Base-by-base conservation (phyloP, 2,888 invertebrate genomes). In the Drosophila demipolita region DNA sequence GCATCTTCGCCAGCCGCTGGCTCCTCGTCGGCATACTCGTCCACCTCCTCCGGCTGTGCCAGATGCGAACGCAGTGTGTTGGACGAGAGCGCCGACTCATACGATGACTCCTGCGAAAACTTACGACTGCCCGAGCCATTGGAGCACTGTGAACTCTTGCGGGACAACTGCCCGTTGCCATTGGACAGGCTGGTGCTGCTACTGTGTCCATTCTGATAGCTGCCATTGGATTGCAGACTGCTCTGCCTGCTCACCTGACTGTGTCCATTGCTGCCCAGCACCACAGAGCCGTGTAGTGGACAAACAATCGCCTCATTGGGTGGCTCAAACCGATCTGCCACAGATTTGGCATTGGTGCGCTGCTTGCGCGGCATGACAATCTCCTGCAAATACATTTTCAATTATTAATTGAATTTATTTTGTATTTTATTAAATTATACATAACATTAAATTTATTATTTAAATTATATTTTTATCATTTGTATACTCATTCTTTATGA, bases 301-400 rank as follows among this genome's bases (percentile, higher is more conserved):
- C 91, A 91, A 1, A 92, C 90, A 50, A 92, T 93, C 12, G 91
- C 82, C 59, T 90, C 90, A 72, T 91, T 91, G 53, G 92, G 91
- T 23, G 92, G 91, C 61, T 90, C 91, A 66, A 92, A 92, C 40
- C 92, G 90, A 79, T 92, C 91, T 52, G 92, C 92, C 62, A 93
- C 92, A 15, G 92, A 92, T 79, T 91, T 96, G 52, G 95, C 95
- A 50, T 96, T 95, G 20, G 97, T 98, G 80, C 98, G 95, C 94
- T 96, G 96, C 84, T 96, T 95, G 77, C 97, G 95, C 15, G 97
- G 96, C 87, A 96, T 93, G 48, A 97, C 95, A 82, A 96, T 95
- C 94, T 97, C 96, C 97, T 97, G 88, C 45, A 93, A 93, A 71
- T 9, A 45, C 1, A 23, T n/a, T 23, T 0, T 3, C 9, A 35